Conservation (phyloP, 37 sponge, comb jelly and placozoan species). For the Bolinopsis microptera region DNA sequence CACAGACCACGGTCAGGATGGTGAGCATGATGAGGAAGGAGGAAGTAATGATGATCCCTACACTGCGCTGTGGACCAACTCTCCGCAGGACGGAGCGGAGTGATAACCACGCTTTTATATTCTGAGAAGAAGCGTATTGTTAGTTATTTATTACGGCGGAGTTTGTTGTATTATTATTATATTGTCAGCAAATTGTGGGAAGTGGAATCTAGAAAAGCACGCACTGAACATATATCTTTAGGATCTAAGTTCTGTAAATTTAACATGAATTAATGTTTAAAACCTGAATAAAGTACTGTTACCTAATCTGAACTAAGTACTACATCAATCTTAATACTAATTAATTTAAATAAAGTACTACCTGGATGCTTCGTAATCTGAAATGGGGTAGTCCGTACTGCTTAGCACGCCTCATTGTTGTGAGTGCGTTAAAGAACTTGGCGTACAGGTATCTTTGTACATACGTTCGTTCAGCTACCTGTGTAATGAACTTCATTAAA, state of each 20-base stretch:
- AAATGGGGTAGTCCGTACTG: slow-evolving; percentile 59
- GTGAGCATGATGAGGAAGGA: slow-evolving; percentile 58
- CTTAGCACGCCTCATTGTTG: slow-evolving; percentile 60
- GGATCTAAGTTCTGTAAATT: no score
- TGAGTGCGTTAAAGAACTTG: slow-evolving; percentile 60
- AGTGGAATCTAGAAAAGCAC: no score
- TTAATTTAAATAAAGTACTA: no score
- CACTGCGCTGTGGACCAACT: slow-evolving; percentile 47
- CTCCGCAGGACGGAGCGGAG: slow-evolving; percentile 30
- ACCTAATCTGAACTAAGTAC: no score
- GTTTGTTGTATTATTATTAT: neutral
- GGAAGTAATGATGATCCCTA: slow-evolving; percentile 61
- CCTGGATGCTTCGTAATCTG: slow-evolving; percentile 54
- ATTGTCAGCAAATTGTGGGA: neutral
- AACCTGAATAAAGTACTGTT: no score
- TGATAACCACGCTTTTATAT: slow-evolving; percentile 60
- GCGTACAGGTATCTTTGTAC: slow-evolving; percentile 45
- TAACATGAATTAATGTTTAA: no score
- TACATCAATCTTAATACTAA: no score
- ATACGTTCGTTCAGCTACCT: slow-evolving; percentile 56
- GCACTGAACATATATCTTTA: no score
- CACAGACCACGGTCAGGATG: slow-evolving; percentile 53
- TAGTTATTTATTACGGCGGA: no score
- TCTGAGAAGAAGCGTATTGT: neutral
- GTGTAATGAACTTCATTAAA: neutral